These are phyloP conservation scores for Stichopus horrens DNA, from an alignment of 53 echinoderm and acorn worm genomes.

Conservation along the genomic window DNA sequence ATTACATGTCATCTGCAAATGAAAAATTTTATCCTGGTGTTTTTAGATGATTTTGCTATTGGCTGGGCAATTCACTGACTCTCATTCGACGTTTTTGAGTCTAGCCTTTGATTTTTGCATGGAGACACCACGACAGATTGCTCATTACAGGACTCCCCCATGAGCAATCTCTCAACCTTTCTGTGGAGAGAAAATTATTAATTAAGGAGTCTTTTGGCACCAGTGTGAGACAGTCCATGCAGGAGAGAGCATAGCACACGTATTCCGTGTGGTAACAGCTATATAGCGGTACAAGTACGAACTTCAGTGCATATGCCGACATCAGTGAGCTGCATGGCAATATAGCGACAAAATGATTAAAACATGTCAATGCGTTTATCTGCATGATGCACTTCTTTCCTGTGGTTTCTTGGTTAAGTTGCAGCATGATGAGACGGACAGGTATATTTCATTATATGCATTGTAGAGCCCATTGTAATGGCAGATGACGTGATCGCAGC, in stretches of 20 bases:
- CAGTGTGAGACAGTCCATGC: conserved; percentile 21
- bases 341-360: background rate
- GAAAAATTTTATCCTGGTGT: background rate
- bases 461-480: too few relatives aligned
- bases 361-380: background rate
- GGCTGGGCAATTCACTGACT: background rate
- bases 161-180: conserved; percentile 45
- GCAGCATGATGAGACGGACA: background rate
- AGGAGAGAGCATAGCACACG: conserved; percentile 11
- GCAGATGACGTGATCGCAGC: too few relatives aligned
- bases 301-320: too few relatives aligned
- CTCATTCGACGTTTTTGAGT: background rate
- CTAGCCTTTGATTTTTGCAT: conserved; percentile 4
- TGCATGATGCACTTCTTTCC: background rate
- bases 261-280: too few relatives aligned
- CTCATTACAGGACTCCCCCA: conserved; percentile 45
- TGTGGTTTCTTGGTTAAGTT: background rate
- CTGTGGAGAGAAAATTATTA: conserved; percentile 40
- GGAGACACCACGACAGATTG: conserved; percentile 26
- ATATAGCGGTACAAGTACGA: too few relatives aligned
- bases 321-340: too few relatives aligned
- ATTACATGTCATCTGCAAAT: background rate
- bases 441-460: too few relatives aligned
- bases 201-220: conserved; percentile 47
- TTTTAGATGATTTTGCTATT: too few relatives aligned